Percentiles rank a stretch among this genome's conserved stretches.
Evolutionary conservation across 2,113 vertebrate species (phyloP).

Genomic region (Gavia stellata): DNA sequence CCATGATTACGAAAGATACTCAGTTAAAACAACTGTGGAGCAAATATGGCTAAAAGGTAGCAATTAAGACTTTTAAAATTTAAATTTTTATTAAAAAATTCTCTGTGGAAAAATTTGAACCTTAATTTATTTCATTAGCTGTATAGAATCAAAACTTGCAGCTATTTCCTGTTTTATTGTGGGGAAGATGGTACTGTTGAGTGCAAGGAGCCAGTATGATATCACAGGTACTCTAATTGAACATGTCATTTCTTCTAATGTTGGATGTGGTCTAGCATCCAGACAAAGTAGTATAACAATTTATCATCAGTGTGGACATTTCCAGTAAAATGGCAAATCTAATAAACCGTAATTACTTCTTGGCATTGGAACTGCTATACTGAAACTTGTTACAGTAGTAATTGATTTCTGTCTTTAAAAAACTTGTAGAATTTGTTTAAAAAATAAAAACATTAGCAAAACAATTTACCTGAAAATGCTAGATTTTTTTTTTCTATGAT

Average conservation of each 20-base stretch:
- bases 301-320: conserved; percentile 18
- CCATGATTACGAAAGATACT: not conserved
- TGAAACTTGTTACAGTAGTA: not conserved
- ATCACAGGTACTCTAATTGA: not conserved
- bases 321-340: conserved; percentile 32
- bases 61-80: conserved; percentile 24
- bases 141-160: not conserved
- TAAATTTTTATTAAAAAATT: not conserved
- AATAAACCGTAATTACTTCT: conserved; percentile 28
- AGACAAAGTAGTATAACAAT: not conserved
- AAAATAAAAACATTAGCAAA: not conserved
- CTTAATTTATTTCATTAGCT: not conserved
- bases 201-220: not conserved
- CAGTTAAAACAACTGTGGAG: not conserved
- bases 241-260: not conserved
- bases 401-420: not conserved
- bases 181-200: not conserved
- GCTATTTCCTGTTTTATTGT: not conserved
- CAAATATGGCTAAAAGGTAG: not conserved
- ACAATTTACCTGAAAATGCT: not conserved
- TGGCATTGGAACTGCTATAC: not conserved
- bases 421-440: not conserved
- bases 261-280: conserved; percentile 20
- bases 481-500: not conserved
- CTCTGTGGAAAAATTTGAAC: not conserved